These are phyloP conservation scores for Sesamia inferens DNA, from an alignment of 2,888 invertebrate genomes.

Conservation along the genomic window DNA sequence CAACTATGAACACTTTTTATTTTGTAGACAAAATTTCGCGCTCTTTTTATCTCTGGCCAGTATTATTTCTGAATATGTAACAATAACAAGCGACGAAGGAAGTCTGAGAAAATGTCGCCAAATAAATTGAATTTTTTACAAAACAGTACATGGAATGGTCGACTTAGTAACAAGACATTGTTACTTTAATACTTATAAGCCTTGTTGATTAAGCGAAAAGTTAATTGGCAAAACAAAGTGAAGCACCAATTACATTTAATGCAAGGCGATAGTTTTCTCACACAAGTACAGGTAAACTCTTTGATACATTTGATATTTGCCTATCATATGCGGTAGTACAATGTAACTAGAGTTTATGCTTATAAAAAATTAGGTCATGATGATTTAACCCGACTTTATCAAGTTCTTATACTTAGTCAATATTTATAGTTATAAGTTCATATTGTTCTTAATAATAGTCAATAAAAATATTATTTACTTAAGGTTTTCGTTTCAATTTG, in stretches of 20 bases:
- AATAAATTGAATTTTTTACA: constrained; percentile 22
- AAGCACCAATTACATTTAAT: background rate
- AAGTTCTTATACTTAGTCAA: constrained; percentile 64
- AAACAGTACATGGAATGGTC: background rate
- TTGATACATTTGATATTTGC: background rate
- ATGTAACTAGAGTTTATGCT: background rate
- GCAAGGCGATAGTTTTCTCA: background rate
- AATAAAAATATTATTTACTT: constrained; percentile 71
- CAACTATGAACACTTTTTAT: background rate
- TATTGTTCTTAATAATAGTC: constrained; percentile 73
- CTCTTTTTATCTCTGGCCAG: background rate
- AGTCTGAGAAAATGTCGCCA: constrained; percentile 8
- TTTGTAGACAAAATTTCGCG: background rate
- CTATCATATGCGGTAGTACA: background rate
- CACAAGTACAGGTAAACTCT: background rate
- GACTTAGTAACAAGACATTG: constrained; percentile 7
- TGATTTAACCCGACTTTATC: constrained; percentile 41
- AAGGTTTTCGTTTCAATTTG: constrained; percentile 22
- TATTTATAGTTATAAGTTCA: constrained; percentile 70
- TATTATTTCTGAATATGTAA: background rate
- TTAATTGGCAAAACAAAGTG: too few relatives aligned
- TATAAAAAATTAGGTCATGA: background rate
- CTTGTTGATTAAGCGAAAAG: background rate
- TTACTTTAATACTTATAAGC: constrained; percentile 3
- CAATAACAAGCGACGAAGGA: background rate